Base-by-base conservation (phyloP, 2,888 invertebrate species). In the Parnassius mnemosyne region DNA sequence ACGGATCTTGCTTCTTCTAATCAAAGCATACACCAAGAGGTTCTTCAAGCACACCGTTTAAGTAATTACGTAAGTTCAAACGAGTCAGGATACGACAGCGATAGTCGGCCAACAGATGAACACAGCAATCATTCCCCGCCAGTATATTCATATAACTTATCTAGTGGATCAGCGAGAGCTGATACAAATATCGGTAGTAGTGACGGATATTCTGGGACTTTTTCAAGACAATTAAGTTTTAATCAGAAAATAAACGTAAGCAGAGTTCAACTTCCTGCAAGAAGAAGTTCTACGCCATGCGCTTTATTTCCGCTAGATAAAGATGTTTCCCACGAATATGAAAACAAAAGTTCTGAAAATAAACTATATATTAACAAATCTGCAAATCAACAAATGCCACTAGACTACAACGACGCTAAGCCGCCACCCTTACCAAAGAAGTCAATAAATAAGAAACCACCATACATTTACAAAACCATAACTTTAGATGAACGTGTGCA, bases 51-150 rank as follows among this genome's bases (percentile, higher is more conserved):
- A 75, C 93, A 94, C 85, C 92, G 94, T 71, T 85, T 94, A 74
- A 94, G 93, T 80, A 95, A 95, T 84, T 95, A 95, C 82, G 94
- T 96, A 57, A 95, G 96, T 83, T 96, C 96, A 53, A 96, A 96
- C 81, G 96, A 96, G 85, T 96, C 96, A 56, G 96, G 96, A 51
- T 96, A 96, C 79, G 96, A 96, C 77, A 96, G 96, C 81, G 96
- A 96, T 79, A 94, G 95, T 58, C 93, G 93, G 67, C 92, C 92
- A 49, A 92, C 89, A 58, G 93, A 92, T 69, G 93, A 93, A 73
- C 90, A 92, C 66, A 91, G 86, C 69, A 92, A 87, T 74, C 88
- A 92, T 72, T 92, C 90, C 25, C 93, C 93, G 47, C 93, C 93
- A 64, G 89, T 91, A 57, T 93, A 92, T 74, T 87, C 89, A 53